These are phyloP conservation scores for Piscicola geometra DNA, from an alignment of 2,888 invertebrate genomes.

Conservation along the genomic window DNA sequence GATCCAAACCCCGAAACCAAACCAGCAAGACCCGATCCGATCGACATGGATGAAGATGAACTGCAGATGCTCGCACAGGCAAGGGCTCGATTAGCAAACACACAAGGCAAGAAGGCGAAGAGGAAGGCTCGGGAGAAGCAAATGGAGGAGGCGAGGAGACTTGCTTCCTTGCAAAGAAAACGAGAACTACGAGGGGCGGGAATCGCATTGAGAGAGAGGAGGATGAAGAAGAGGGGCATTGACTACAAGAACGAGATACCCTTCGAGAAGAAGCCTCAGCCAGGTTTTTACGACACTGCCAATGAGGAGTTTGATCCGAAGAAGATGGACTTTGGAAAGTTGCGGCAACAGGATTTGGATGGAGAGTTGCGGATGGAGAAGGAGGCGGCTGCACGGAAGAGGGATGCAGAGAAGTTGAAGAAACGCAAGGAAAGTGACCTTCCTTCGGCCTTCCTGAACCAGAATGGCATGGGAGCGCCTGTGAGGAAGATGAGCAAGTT, in stretches of 20 bases:
- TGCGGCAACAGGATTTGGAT: constrained; percentile 86
- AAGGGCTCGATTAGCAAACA: constrained; percentile 93
- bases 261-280: constrained; percentile 86
- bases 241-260: constrained; percentile 96
- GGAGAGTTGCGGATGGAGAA: constrained; percentile 83
- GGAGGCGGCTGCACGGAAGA: constrained; percentile 86
- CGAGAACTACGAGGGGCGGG: constrained; percentile 94
- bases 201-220: constrained; percentile 60
- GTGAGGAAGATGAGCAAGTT: constrained; percentile 87
- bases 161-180: constrained; percentile 95
- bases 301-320: constrained; percentile 77
- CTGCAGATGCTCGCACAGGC: constrained; percentile 99
- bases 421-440: constrained; percentile 87
- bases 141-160: constrained; percentile 87
- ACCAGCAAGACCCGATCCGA: constrained; percentile 95
- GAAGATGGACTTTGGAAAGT: constrained; percentile 80
- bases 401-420: constrained; percentile 90
- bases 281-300: constrained; percentile 87
- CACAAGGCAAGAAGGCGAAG: constrained; percentile 72
- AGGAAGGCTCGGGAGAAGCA: constrained; percentile 88
- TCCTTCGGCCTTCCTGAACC: constrained; percentile 76
- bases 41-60: constrained; percentile 99
- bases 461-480: constrained; percentile 65
- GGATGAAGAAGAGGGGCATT: constrained; percentile 70
- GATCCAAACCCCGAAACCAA: constrained; percentile 99